Base-by-base conservation (phyloP, 2,113 vertebrate genomes). In the Chlorodrepanis virens region DNA sequence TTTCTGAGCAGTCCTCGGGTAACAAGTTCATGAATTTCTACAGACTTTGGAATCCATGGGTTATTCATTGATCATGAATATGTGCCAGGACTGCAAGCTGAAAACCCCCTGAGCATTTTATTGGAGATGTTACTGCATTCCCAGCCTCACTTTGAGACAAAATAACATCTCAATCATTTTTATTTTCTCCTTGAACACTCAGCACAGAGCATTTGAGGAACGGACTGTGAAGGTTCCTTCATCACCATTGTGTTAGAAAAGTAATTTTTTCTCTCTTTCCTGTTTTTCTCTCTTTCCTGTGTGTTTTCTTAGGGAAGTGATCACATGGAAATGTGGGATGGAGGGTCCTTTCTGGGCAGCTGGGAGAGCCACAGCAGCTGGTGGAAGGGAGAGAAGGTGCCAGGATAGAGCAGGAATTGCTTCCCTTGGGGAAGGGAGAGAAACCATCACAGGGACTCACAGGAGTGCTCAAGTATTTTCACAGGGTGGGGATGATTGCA, bases 51-150 rank as follows among this genome's bases (percentile, higher is more conserved):
- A 89, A 92, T 54, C 61, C 52, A 92, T 94, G 70, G 83, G n/a
- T 97, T 96, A 94, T 95, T 96, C 90, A 96, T 90, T 4, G 78
- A 80, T 94, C 89, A 67, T 75, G 71, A 96, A 90, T 76, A 64
- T 82, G 57, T 71, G 54, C 70, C 75, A 57, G 80, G 53, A 79
- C 57, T 91, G 68, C 40, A 67, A 94, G 33, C 28, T 90, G 78
- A 94, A 96, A 91, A 87, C 56, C 54, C 93, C 68, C 71, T 84
- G 90, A 74, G 90, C 45, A 1, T 91, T 94, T 91, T 94, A 69
- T 57, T 70, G 63, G 77, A 88, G 74, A 89, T 67, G 76, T 76
- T 91, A 44, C 60, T 81, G 78, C 71, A 96, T 93, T 91, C 83
- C 59, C 75, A 93, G 75, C 64, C 63, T 86, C 75, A 69, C 77